Base-by-base conservation (phyloP, 2,113 vertebrate genomes). In the Stigmatopora argus region DNA sequence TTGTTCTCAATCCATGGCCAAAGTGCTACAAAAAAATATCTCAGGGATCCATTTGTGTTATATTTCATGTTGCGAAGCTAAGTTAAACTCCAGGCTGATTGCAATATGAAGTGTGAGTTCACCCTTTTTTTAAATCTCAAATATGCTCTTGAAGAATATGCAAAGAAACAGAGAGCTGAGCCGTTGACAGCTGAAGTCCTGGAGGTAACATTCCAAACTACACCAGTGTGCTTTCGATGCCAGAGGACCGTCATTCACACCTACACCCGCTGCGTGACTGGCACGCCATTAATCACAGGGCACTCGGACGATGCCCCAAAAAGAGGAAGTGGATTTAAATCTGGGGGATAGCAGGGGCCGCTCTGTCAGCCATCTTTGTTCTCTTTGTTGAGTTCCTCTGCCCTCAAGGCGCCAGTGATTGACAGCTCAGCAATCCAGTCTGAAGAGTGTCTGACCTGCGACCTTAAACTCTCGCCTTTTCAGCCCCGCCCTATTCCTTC, bases 361-460 rank as follows among this genome's bases (percentile, higher is more conserved):
- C 80, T 89, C 86, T 90, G 85, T 88, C 86, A 76, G 84, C 85
- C 87, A 92, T 90, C 90, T 88, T 91, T 89, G 87, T 88, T 82
- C 77, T 57, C 72, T 86, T 89, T 89, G 88, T 89, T 82, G 77
- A 19, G 5, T 13, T 64, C 56, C 72, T 23, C 73, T 80, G 87
- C 85, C 84, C 87, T 34, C 17, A 62, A 84, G 88, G 75, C 11
- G 41, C 64, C 0, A 19, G 26, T 90, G 89, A 91, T 76, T 91
- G 89, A 90, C 90, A 90, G 88, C 81, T 90, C 86, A 78, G 89
- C 79, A 83, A 86, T 84, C 80, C 78, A 86, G 82, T 81, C 80
- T 82, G 83, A 81, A 82, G 81, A 87, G 84, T 73, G 72, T 78
- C 83, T 89, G 87, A 89, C 88, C 89, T 88, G 78, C 80, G 81